Conservation (phyloP, 2,797 vertebrate genomes). For the Sternotherus odoratus region DNA sequence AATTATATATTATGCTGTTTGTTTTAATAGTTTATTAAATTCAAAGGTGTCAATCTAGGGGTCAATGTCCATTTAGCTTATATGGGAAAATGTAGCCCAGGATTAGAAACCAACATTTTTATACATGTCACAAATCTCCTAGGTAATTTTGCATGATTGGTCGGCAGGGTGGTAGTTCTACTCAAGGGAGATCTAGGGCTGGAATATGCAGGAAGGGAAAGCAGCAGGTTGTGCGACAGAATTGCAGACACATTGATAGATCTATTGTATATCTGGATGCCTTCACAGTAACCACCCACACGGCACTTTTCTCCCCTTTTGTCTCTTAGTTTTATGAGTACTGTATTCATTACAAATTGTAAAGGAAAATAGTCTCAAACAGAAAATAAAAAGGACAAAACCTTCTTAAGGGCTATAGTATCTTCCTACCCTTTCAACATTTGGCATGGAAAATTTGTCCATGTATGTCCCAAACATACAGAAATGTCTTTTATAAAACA, state of each 20-base stretch:
- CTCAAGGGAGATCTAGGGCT: neutral
- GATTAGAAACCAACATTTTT: too few relatives aligned
- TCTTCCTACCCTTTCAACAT: neutral
- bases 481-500: neutral
- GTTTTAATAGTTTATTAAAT: too few relatives aligned
- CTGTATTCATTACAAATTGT: too few relatives aligned
- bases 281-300: too few relatives aligned
- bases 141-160: neutral
- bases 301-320: neutral
- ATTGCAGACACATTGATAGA: neutral
- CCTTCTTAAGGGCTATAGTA: neutral
- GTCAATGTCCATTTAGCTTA: too few relatives aligned
- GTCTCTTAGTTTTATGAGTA: too few relatives aligned
- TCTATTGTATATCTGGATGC: neutral
- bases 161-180: neutral
- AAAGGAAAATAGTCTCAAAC: neutral
- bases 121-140: too few relatives aligned
- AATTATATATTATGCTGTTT: too few relatives aligned
- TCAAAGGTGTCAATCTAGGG: too few relatives aligned
- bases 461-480: neutral
- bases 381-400: neutral
- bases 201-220: neutral
- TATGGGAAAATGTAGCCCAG: too few relatives aligned
- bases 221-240: neutral
- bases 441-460: neutral